Percentiles rank a stretch among this genome's conserved stretches.
phyloP scores from a whole-genome alignment of 2,797 vertebrate species.

The Eospalax fontanierii region DNA sequence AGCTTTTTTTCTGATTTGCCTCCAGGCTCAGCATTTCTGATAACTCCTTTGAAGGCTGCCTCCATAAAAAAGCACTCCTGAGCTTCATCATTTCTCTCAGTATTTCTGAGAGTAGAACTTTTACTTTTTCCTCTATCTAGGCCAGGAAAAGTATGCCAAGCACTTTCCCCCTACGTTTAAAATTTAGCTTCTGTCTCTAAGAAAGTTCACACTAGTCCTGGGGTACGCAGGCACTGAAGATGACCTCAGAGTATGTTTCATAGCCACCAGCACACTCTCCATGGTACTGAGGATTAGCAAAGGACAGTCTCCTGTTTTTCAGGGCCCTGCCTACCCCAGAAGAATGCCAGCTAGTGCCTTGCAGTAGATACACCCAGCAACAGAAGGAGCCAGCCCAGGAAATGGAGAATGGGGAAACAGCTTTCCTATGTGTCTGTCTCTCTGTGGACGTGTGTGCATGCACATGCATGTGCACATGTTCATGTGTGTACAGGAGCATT shows the following conservation, averaged over 20 bases:
- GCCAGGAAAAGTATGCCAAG: not conserved
- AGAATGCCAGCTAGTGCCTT: not conserved
- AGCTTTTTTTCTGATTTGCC: not conserved
- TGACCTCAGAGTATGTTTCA: not conserved
- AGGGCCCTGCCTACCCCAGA: not conserved
- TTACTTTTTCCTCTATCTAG: conserved; percentile 28
- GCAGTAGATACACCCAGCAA: not conserved
- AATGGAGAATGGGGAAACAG: not conserved
- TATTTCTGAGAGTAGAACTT: conserved; percentile 35
- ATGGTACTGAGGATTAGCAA: not conserved
- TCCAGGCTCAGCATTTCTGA: conserved; percentile 36
- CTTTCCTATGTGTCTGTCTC: too few relatives aligned
- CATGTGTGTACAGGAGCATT: too few relatives aligned
- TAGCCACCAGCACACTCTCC: not conserved
- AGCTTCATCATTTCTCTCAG: conserved; percentile 20
- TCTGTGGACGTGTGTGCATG: too few relatives aligned
- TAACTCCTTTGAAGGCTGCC: conserved; percentile 2
- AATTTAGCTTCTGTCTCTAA: not conserved
- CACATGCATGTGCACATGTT: too few relatives aligned
- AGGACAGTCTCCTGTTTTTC: not conserved
- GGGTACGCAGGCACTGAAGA: not conserved
- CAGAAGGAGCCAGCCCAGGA: not conserved
- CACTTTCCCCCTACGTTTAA: conserved; percentile 13
- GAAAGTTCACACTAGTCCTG: not conserved
- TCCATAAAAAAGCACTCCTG: not conserved